These are phyloP conservation scores for Coelopa pilipes DNA, from an alignment of 2,888 invertebrate genomes.

Conservation along the genomic window DNA sequence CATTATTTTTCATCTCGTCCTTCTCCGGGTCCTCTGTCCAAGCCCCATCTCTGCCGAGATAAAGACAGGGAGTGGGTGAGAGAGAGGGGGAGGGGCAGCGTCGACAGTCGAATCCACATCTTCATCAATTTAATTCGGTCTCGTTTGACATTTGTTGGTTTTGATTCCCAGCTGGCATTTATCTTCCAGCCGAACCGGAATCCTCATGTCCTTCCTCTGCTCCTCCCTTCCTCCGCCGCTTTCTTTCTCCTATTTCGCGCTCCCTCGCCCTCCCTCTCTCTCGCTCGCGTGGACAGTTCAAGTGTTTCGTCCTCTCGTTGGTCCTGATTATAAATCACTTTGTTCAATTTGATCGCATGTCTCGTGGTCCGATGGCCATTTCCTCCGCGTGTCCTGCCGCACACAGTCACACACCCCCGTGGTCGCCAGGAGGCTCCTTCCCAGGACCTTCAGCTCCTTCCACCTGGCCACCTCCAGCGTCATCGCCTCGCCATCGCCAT, in stretches of 20 bases:
- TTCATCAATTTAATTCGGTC: conserved; percentile 36
- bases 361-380: conserved; percentile 20
- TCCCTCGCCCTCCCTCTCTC: neutral
- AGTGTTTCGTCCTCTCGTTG: neutral
- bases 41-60: neutral
- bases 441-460: neutral
- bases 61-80: too few species aligned
- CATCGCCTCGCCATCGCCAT: neutral
- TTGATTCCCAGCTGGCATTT: conserved; percentile 41
- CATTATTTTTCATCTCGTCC: conserved; percentile 31
- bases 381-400: neutral
- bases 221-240: neutral
- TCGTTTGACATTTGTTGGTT: conserved; percentile 39
- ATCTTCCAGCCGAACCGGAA: conserved; percentile 21
- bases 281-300: neutral
- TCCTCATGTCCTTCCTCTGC: neutral
- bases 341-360: conserved; percentile 21
- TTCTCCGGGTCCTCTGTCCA: neutral
- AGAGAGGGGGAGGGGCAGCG: too few species aligned
- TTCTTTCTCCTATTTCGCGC: neutral
- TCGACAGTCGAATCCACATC: neutral
- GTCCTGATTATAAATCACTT: conserved; percentile 29
- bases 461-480: neutral
- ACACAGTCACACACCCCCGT: too few species aligned
- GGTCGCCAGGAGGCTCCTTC: too few species aligned